These are phyloP conservation scores for Drosophila pseudotakahashii DNA, from an alignment of 2,888 invertebrate species.

Conservation along the genomic window DNA sequence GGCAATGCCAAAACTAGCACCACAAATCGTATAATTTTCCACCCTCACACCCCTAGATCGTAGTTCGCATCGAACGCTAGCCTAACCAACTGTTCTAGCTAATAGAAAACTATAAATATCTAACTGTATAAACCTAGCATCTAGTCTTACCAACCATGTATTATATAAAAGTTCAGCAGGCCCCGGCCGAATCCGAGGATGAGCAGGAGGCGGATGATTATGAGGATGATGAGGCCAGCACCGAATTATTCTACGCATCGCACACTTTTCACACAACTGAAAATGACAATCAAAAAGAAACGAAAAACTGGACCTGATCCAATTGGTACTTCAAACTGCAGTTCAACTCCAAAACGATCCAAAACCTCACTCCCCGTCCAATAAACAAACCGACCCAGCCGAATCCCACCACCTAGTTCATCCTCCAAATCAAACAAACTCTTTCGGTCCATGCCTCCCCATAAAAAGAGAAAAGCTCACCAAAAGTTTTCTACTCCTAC, in stretches of 20 bases:
- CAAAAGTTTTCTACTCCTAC: constrained; percentile 58
- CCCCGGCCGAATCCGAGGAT: constrained; percentile 18
- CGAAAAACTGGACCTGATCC: constrained; percentile 29
- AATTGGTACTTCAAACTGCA: constrained; percentile 72
- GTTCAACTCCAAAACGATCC: constrained; percentile 60
- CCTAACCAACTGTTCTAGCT: constrained; percentile 39
- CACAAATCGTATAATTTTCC: constrained; percentile 30
- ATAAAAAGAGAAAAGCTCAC: constrained; percentile 35
- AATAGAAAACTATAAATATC: constrained; percentile 37
- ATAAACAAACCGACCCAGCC: constrained; percentile 53
- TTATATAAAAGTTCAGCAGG: constrained; percentile 39
- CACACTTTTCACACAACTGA: constrained; percentile 46
- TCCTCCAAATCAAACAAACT: constrained; percentile 52
- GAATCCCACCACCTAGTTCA: constrained; percentile 54
- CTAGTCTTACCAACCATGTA: constrained; percentile 38
- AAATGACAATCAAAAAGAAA: constrained; percentile 32
- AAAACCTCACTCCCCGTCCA: constrained; percentile 60
- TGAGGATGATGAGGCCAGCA: constrained; percentile 45
- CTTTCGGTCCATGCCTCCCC: constrained; percentile 63
- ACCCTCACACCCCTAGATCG: constrained; percentile 32
- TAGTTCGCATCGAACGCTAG: constrained; percentile 19
- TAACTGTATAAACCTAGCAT: constrained; percentile 41
- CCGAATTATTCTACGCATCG: constrained; percentile 43
- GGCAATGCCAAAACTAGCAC: constrained; percentile 35
- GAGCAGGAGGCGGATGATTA: constrained; percentile 45